phyloP scores from a whole-genome alignment of 2,888 invertebrate species.

The Cosmia trapezina region DNA sequence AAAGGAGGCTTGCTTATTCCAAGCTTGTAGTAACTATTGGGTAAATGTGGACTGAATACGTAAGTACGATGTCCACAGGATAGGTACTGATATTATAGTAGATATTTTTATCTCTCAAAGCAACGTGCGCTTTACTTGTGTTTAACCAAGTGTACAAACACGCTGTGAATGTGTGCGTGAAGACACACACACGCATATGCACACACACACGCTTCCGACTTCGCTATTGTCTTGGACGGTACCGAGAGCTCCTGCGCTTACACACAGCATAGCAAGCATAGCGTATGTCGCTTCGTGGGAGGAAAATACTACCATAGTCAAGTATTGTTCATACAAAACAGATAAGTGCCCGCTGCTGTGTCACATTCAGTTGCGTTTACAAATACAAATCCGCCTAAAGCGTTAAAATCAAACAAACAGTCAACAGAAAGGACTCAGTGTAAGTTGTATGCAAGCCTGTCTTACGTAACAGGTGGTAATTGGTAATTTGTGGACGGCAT shows the following conservation, averaged over 20 bases:
- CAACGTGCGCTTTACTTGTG: too few species aligned
- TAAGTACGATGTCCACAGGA: constrained; percentile 2
- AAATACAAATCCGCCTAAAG: constrained; percentile 38
- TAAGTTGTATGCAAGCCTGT: constrained; percentile 49
- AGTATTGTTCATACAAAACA: constrained; percentile 10
- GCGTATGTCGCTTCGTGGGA: too few species aligned
- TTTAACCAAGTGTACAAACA: too few species aligned
- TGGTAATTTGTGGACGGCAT: constrained; percentile 66
- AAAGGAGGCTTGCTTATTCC: constrained; percentile 15
- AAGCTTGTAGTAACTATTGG: constrained; percentile 10
- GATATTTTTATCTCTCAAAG: too few species aligned
- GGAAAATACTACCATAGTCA: not conserved
- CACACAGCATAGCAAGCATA: too few species aligned
- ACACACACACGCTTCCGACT: too few species aligned
- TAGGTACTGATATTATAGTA: not conserved
- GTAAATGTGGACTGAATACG: constrained; percentile 43
- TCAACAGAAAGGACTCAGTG: constrained; percentile 49
- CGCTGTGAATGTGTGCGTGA: too few species aligned
- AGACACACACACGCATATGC: too few species aligned
- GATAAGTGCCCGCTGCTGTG: constrained; percentile 12
- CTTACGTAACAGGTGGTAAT: constrained; percentile 65
- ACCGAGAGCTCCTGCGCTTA: too few species aligned
- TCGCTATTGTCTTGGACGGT: too few species aligned
- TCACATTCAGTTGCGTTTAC: constrained; percentile 46
- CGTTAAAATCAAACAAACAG: constrained; percentile 45